These are phyloP conservation scores for Terrapene triunguis DNA, from an alignment of 2,113 vertebrate species.

Conservation along the genomic window DNA sequence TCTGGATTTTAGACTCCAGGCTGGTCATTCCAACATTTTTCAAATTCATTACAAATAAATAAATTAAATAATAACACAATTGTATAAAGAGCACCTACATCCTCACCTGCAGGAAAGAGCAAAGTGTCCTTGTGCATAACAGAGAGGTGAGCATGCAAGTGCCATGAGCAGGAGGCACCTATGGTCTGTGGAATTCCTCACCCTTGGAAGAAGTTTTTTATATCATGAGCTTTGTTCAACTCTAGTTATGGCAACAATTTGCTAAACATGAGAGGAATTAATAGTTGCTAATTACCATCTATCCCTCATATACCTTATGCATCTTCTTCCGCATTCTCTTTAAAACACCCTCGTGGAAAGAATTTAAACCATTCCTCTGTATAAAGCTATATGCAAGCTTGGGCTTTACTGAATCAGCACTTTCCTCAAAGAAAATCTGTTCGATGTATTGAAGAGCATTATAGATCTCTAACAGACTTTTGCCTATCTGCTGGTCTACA, in stretches of 20 bases:
- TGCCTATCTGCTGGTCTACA: background rate
- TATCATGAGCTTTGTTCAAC: background rate
- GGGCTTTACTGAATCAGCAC: background rate
- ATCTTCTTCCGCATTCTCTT: background rate
- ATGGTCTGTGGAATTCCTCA: background rate
- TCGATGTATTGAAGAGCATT: background rate
- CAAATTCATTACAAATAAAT: slow-evolving; percentile 1
- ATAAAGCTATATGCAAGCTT: background rate
- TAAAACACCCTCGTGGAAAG: background rate
- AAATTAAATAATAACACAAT: background rate
- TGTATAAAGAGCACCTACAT: background rate
- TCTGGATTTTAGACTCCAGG: slow-evolving; percentile 1
- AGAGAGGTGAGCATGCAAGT: background rate
- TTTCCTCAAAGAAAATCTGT: background rate
- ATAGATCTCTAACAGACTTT: background rate
- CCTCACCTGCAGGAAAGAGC: background rate
- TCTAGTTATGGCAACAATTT: background rate
- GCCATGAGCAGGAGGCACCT: background rate
- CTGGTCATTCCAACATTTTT: slow-evolving; percentile 32
- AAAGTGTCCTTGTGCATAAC: background rate
- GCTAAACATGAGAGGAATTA: background rate
- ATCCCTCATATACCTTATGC: background rate
- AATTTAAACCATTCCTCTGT: background rate
- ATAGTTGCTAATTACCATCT: background rate
- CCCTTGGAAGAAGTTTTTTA: background rate